Percentiles rank a stretch among this genome's conserved stretches.
Evolutionary conservation across 1,140 invertebrate species (phyloP).

Genomic region (Triops cancriformis): DNA sequence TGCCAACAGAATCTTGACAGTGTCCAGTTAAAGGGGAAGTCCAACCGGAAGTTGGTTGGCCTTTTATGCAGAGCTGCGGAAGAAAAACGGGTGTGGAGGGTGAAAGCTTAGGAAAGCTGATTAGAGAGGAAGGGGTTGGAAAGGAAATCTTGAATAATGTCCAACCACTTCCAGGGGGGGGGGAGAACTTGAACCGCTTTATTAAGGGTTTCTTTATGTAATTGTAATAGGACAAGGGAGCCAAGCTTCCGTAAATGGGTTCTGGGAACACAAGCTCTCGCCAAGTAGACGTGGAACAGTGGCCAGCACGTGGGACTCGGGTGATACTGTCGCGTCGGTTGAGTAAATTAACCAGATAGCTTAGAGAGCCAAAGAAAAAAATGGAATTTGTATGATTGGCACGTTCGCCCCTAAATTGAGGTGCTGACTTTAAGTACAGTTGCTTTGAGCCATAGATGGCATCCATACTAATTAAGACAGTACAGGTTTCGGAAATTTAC

Average conservation of each 20-base stretch:
- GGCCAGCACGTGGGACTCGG: not conserved
- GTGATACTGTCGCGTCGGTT: not conserved
- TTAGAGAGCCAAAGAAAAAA: no score
- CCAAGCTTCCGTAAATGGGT: not conserved
- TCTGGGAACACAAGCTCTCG: not conserved
- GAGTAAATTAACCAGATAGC: no score
- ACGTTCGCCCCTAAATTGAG: no score
- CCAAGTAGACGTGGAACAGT: not conserved
- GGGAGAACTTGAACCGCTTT: not conserved
- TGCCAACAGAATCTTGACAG: not conserved
- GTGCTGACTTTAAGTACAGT: no score
- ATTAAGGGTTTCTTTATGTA: conserved; percentile 7
- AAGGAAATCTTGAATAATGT: not conserved
- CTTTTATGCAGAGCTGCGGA: not conserved
- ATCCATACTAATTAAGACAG: no score
- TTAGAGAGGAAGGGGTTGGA: not conserved
- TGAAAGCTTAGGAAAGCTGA: not conserved
- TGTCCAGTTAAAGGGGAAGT: not conserved
- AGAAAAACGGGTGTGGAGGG: not conserved
- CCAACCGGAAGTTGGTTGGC: not conserved
- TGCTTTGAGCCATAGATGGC: no score
- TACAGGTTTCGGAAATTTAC: no score
- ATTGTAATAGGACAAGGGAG: not conserved
- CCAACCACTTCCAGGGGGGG: not conserved
- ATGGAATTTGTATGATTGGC: no score